A percentile compares a stretch with the other conserved stretches of the same genome.
phyloP scores from a whole-genome alignment of 2,797 vertebrate genomes.

The Melanotaenia trifasciata region DNA sequence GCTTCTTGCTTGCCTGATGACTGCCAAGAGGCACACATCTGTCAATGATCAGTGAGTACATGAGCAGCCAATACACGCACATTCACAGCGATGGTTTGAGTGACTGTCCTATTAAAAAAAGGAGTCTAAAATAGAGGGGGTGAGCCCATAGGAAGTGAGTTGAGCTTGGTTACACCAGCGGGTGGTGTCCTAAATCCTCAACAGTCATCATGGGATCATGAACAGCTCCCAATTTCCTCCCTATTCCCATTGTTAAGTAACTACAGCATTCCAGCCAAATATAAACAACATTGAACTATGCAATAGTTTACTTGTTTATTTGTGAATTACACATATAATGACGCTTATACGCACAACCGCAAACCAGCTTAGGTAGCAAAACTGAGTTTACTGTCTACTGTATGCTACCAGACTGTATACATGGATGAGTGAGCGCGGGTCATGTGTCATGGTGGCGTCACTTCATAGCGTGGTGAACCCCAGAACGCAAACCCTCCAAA shows the following conservation, averaged over 20 bases:
- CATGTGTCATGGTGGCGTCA: slow-evolving; percentile 58
- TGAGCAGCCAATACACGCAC: slow-evolving; percentile 47
- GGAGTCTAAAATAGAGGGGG: slow-evolving; percentile 60
- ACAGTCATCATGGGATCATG: slow-evolving; percentile 37
- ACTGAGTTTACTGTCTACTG: slow-evolving; percentile 4
- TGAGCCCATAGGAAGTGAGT: slow-evolving; percentile 18
- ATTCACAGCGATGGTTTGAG: slow-evolving; percentile 6
- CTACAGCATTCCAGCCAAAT: not conserved
- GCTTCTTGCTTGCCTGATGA: slow-evolving; percentile 58
- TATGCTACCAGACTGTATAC: not conserved
- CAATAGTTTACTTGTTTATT: not conserved
- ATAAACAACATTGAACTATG: not conserved
- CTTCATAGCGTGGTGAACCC: slow-evolving; percentile 4
- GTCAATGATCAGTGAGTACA: slow-evolving; percentile 74
- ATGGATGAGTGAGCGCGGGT: slow-evolving; percentile 15
- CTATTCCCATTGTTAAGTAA: slow-evolving; percentile 1
- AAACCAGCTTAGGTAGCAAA: not conserved
- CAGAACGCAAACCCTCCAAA: not conserved
- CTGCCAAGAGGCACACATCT: slow-evolving; percentile 81
- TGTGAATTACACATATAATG: not conserved
- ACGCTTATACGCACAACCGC: not conserved
- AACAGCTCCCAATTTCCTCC: slow-evolving; percentile 24
- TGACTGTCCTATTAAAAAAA: slow-evolving; percentile 58
- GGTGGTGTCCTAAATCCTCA: slow-evolving; percentile 42
- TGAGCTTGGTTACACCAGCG: slow-evolving; percentile 16